Evolutionary conservation across 2,797 vertebrate genomes (phyloP).

Genomic region (Cacajao melanocephalus): DNA sequence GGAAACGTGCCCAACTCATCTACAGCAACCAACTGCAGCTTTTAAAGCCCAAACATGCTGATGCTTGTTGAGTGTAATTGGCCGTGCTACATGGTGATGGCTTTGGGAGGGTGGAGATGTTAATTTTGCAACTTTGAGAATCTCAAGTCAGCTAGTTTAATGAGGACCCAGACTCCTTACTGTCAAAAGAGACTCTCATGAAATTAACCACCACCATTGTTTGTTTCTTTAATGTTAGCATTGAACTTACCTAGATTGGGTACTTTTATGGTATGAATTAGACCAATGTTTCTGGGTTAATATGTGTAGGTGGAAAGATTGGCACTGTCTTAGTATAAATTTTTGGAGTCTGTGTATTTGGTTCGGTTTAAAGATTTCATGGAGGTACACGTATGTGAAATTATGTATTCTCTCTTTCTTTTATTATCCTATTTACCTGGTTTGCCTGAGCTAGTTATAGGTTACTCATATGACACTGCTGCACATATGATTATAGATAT

Average conservation of each 20-base stretch:
- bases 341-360: conserved; percentile 26
- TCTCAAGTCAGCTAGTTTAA: conserved; percentile 59
- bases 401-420: not conserved
- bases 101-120: conserved; percentile 60
- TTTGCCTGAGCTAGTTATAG: not conserved
- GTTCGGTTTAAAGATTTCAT: not conserved
- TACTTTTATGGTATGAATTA: not conserved
- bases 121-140: conserved; percentile 48
- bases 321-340: not conserved
- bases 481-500: not conserved
- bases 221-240: conserved; percentile 11
- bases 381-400: not conserved
- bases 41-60: conserved; percentile 49
- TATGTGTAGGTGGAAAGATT: not conserved
- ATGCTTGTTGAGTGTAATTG: conserved; percentile 65
- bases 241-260: not conserved
- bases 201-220: conserved; percentile 43
- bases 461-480: not conserved
- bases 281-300: not conserved
- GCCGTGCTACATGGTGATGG: conserved; percentile 16
- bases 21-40: conserved; percentile 9
- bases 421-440: not conserved
- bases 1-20: conserved; percentile 33
- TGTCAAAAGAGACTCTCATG: conserved; percentile 24
- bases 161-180: conserved; percentile 29